Evolutionary conservation across 1,140 invertebrate species (phyloP).

Genomic region (Scaptomyza hsui): DNA sequence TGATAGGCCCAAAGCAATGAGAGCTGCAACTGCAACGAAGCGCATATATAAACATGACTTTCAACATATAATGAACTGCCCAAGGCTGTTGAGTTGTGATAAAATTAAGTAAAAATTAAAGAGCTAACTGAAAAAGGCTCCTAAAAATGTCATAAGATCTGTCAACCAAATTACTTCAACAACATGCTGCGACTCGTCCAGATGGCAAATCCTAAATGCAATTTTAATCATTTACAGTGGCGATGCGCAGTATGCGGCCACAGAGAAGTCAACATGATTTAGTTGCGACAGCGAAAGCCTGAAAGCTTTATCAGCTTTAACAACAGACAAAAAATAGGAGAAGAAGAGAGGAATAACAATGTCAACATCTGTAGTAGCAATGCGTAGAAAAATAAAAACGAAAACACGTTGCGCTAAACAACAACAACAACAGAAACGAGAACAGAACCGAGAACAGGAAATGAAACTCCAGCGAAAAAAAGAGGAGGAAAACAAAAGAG

Average conservation of each 20-base stretch:
- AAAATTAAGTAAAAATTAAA: neutral
- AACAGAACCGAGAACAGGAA: conserved; percentile 37
- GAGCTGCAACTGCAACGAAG: conserved; percentile 1
- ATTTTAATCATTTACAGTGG: conserved; percentile 2
- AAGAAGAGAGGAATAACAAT: conserved; percentile 38
- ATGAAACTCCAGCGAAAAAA: conserved; percentile 30
- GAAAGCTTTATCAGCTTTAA: conserved; percentile 71
- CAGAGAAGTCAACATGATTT: conserved; percentile 56
- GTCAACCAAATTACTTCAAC: no score
- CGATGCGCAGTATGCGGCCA: conserved; percentile 9
- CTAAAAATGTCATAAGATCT: no score
- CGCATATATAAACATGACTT: neutral
- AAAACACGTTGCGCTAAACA: conserved; percentile 8
- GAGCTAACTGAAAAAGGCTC: no score
- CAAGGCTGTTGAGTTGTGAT: neutral
- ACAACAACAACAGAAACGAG: neutral
- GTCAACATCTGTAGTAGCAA: conserved; percentile 48
- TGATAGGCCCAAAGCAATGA: conserved; percentile 32
- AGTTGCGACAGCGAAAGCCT: conserved; percentile 52
- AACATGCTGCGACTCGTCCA: no score
- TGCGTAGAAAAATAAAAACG: conserved; percentile 56
- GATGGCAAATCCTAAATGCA: conserved; percentile 25
- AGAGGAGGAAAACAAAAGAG: conserved; percentile 15
- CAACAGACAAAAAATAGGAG: conserved; percentile 27
- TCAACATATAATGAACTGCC: neutral